Evolutionary conservation across 2,113 vertebrate species (phyloP).

Genomic region (Diadophis punctatus): DNA sequence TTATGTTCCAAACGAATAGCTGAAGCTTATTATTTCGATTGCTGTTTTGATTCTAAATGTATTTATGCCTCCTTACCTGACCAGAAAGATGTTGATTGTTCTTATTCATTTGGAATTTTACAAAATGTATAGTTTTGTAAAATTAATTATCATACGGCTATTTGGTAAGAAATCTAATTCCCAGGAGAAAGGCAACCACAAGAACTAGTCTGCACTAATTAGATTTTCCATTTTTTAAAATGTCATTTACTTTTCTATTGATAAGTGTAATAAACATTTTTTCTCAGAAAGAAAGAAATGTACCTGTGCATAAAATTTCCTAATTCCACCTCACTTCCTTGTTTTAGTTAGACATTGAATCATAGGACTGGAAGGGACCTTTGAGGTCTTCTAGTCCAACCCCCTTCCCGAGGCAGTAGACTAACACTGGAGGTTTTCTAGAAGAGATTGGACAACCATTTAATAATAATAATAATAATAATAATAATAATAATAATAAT

Average conservation of each 20-base stretch:
- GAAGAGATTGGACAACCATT: neutral
- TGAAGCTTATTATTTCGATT: conserved; percentile 39
- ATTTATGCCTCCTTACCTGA: conserved; percentile 41
- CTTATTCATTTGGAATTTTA: conserved; percentile 35
- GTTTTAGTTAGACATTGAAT: neutral
- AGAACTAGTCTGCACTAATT: conserved; percentile 12
- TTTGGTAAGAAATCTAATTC: conserved; percentile 28
- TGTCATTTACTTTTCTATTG: conserved; percentile 11
- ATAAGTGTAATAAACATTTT: neutral
- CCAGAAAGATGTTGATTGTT: conserved; percentile 39
- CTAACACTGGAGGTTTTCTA: neutral
- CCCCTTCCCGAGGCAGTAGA: neutral
- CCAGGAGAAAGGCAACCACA: neutral
- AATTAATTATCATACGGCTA: conserved; percentile 26
- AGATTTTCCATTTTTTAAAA: neutral
- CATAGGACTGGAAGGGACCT: neutral
- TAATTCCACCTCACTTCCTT: conserved; percentile 4
- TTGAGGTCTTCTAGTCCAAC: neutral
- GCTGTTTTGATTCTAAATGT: conserved; percentile 48
- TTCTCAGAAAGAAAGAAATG: neutral
- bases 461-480: too few relatives aligned
- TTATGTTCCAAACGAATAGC: conserved; percentile 33
- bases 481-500: too few relatives aligned
- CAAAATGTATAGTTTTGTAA: conserved; percentile 28
- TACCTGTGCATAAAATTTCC: neutral